Conservation (phyloP, 2,888 invertebrate species). For the Rosalia funebris region DNA sequence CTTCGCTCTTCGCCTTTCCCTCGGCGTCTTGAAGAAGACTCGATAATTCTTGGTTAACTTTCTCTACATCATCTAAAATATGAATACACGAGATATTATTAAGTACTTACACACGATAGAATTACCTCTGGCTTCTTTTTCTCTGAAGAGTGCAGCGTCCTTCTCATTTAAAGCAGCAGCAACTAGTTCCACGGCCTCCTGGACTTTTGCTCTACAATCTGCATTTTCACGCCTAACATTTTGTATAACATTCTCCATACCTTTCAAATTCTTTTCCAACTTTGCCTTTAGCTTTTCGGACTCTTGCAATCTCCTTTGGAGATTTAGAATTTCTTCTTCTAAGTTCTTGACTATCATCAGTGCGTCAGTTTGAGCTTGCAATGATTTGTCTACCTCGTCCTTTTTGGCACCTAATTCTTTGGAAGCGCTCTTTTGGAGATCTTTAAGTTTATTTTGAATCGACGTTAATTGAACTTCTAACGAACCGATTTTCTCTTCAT, state of each 20-base stretch:
- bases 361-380: constrained; percentile 67
- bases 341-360: constrained; percentile 62
- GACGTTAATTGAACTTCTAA: constrained; percentile 61
- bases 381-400: constrained; percentile 51
- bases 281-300: constrained; percentile 61
- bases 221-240: constrained; percentile 62
- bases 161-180: constrained; percentile 70
- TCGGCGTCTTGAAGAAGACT: constrained; percentile 69
- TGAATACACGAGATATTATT: background rate
- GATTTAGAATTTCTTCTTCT: constrained; percentile 65
- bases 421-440: constrained; percentile 32
- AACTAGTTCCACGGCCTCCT: constrained; percentile 68
- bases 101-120: background rate
- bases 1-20: constrained; percentile 68
- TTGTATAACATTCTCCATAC: constrained; percentile 59
- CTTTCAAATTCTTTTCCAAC: constrained; percentile 62
- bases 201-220: constrained; percentile 67
- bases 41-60: constrained; percentile 67
- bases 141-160: constrained; percentile 66
- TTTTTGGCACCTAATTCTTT: constrained; percentile 67
- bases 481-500: constrained; percentile 67
- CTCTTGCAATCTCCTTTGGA: constrained; percentile 63
- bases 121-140: constrained; percentile 61
- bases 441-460: constrained; percentile 40
- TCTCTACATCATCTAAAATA: constrained; percentile 66